A percentile compares a stretch with the other conserved stretches of the same genome.
Evolutionary conservation across 2,888 invertebrate species (phyloP).

Genomic region (Hypsopygia costalis): DNA sequence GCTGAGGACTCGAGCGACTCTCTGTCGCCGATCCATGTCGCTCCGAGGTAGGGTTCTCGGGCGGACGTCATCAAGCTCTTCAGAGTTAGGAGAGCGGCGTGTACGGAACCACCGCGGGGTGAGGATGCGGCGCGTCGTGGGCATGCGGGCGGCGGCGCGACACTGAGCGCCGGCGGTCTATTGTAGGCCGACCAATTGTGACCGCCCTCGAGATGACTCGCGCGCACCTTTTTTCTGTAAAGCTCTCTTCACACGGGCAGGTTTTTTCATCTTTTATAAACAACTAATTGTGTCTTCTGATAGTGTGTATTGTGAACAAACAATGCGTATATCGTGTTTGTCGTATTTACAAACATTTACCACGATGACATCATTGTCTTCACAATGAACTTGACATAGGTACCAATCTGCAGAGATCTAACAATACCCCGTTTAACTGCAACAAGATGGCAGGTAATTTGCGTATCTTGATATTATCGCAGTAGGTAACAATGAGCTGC

Average conservation of each 20-base stretch:
- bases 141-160: constrained; percentile 61
- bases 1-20: constrained; percentile 45
- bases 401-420: constrained; percentile 18
- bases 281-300: not conserved
- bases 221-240: constrained; percentile 23
- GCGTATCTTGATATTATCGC: too few relatives aligned
- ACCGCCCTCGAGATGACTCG: constrained; percentile 35
- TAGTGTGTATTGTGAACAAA: not conserved
- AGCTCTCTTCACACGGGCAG: constrained; percentile 27
- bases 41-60: constrained; percentile 31
- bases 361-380: constrained; percentile 33
- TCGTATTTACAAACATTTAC: constrained; percentile 35
- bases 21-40: constrained; percentile 51
- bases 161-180: constrained; percentile 44
- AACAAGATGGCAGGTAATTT: too few relatives aligned
- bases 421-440: too few relatives aligned
- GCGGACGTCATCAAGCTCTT: constrained; percentile 46
- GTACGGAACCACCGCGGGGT: constrained; percentile 61
- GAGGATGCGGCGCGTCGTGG: constrained; percentile 60
- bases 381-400: constrained; percentile 13
- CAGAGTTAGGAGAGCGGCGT: constrained; percentile 47
- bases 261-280: constrained; percentile 5
- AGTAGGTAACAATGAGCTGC: too few relatives aligned
- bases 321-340: constrained; percentile 14
- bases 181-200: constrained; percentile 60